Percentiles rank a stretch among this genome's conserved stretches.
phyloP scores from a whole-genome alignment of 2,797 vertebrate species.

The Lacerta bilineata region DNA sequence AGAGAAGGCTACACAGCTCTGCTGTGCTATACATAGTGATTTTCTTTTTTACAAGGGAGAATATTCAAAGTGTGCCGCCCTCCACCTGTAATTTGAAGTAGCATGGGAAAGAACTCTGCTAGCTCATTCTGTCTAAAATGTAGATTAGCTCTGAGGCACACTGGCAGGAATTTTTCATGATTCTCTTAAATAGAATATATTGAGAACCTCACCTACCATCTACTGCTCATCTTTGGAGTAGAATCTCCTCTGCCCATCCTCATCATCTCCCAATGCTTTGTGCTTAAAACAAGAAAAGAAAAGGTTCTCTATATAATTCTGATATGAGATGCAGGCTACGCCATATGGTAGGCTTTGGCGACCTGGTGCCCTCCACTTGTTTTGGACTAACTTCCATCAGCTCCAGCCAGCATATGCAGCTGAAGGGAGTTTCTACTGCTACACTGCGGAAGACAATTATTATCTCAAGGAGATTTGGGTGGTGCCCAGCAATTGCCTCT shows the following conservation, averaged over 20 bases:
- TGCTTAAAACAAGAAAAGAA: neutral
- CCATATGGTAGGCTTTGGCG: no score
- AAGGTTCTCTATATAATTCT: neutral
- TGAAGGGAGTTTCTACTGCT: no score
- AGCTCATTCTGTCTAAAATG: neutral
- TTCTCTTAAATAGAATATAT: neutral
- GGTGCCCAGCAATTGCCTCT: no score
- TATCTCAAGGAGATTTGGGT: no score
- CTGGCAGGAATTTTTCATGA: neutral
- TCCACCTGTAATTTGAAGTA: neutral
- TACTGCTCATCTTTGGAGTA: neutral
- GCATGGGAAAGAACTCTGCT: neutral
- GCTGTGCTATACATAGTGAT: neutral
- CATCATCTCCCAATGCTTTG: neutral
- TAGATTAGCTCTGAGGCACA: neutral
- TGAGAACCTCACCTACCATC: conserved; percentile 24
- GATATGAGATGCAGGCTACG: neutral
- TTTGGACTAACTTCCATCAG: no score
- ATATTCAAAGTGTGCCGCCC: neutral
- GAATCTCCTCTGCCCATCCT: accelerated
- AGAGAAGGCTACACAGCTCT: neutral
- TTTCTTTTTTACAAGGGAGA: neutral
- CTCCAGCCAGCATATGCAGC: no score
- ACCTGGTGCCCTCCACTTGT: no score
- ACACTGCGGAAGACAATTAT: no score